Evolutionary conservation across 2,797 vertebrate genomes (phyloP).

Genomic region (Crenuchus spilurus): DNA sequence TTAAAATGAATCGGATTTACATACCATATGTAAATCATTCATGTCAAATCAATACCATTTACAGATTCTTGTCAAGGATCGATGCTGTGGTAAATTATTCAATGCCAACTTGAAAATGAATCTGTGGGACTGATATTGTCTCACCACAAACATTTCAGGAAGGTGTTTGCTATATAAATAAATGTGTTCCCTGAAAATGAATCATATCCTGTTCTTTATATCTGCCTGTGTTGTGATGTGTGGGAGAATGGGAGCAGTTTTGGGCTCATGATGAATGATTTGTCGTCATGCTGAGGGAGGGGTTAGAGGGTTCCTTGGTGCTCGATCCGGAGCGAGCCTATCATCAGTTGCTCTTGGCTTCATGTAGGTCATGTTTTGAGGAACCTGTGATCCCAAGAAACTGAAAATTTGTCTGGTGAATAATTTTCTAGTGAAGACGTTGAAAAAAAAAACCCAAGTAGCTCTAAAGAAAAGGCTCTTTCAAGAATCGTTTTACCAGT

Average conservation of each 20-base stretch:
- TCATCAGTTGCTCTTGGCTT: not conserved
- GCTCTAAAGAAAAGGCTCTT: not conserved
- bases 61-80: not conserved
- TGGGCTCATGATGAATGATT: conserved; percentile 18
- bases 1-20: too few species aligned
- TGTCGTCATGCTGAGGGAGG: conserved; percentile 7
- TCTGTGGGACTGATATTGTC: not conserved
- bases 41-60: not conserved
- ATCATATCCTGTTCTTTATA: conserved; percentile 3
- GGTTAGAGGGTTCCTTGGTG: not conserved
- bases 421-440: not conserved
- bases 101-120: not conserved
- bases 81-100: conserved; percentile 16
- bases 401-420: not conserved
- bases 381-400: not conserved
- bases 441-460: not conserved
- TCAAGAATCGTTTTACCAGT: conserved; percentile 12
- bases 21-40: not conserved
- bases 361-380: not conserved
- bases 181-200: conserved; percentile 6
- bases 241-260: conserved; percentile 24
- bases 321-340: conserved; percentile 5
- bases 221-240: not conserved
- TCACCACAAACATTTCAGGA: not conserved
- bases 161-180: not conserved